Evolutionary conservation across 2,888 invertebrate genomes (phyloP).

Genomic region (Andrena bicolor): DNA sequence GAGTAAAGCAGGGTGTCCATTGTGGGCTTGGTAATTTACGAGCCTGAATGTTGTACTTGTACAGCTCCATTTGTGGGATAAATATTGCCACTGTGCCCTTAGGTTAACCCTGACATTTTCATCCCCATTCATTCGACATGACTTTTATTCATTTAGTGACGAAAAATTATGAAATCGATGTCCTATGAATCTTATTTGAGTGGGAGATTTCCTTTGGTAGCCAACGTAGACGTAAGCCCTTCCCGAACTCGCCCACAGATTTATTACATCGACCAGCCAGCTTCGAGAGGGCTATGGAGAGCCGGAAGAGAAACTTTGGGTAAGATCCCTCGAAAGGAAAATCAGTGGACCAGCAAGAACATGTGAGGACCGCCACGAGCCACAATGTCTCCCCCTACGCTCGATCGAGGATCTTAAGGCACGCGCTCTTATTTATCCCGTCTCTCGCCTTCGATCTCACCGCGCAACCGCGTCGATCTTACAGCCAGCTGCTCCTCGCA

Average conservation of each 20-base stretch:
- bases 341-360: conserved; percentile 48
- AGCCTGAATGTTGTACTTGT: background rate
- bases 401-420: conserved; percentile 65
- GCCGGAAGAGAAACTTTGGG: conserved; percentile 19
- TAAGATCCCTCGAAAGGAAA: conserved; percentile 34
- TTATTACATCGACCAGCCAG: background rate
- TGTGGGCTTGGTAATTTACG: background rate
- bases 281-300: background rate
- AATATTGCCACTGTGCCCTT: background rate
- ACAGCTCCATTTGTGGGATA: background rate
- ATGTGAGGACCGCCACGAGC: conserved; percentile 70
- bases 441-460: conserved; percentile 69
- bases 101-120: background rate
- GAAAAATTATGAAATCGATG: too few relatives aligned
- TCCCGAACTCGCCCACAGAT: background rate
- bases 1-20: background rate
- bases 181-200: background rate
- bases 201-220: background rate
- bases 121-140: background rate
- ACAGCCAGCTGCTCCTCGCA: conserved; percentile 66
- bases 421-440: conserved; percentile 78
- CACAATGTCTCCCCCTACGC: conserved; percentile 63
- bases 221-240: background rate
- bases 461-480: conserved; percentile 64
- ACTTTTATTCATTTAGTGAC: too few relatives aligned